Percentiles rank a stretch among this genome's conserved stretches.
These are phyloP conservation scores for Epinephelus lanceolatus DNA, from an alignment of 2,113 vertebrate species.

Conservation along the genomic window DNA sequence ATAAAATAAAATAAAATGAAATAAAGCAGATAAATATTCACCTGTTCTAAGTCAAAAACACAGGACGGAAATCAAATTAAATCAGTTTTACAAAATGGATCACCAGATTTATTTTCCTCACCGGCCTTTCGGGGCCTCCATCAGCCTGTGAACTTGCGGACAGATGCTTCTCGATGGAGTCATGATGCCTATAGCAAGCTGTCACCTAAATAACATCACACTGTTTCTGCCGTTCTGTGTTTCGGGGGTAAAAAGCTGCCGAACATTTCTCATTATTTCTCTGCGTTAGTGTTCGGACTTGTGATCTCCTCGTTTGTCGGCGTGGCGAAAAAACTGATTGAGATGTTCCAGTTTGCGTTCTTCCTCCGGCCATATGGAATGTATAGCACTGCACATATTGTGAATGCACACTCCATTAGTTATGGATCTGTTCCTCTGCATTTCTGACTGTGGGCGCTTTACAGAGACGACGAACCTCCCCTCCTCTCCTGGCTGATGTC, in stretches of 20 bases:
- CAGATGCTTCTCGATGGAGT: conserved; percentile 54
- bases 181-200: conserved; percentile 43
- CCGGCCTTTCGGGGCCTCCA: too few species aligned
- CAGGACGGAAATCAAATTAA: too few species aligned
- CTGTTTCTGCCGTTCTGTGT: conserved; percentile 5
- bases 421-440: conserved; percentile 35
- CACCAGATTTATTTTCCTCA: too few species aligned
- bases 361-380: conserved; percentile 51
- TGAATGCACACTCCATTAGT: conserved; percentile 57
- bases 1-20: too few species aligned
- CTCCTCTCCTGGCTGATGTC: conserved; percentile 14
- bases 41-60: too few species aligned
- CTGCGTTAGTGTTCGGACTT: not conserved
- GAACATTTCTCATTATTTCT: conserved; percentile 17
- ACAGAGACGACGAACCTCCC: conserved; percentile 3
- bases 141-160: conserved; percentile 22
- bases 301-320: conserved; percentile 28
- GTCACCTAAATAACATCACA: conserved; percentile 54
- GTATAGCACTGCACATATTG: conserved; percentile 59
- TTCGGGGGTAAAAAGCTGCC: conserved; percentile 14
- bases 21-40: too few species aligned
- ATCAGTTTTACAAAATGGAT: too few species aligned
- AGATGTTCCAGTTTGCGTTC: conserved; percentile 42
- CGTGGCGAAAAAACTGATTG: conserved; percentile 20
- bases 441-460: conserved; percentile 50